Conservation (phyloP, 2,797 vertebrate genomes). For the Tympanoctomys barrerae region DNA sequence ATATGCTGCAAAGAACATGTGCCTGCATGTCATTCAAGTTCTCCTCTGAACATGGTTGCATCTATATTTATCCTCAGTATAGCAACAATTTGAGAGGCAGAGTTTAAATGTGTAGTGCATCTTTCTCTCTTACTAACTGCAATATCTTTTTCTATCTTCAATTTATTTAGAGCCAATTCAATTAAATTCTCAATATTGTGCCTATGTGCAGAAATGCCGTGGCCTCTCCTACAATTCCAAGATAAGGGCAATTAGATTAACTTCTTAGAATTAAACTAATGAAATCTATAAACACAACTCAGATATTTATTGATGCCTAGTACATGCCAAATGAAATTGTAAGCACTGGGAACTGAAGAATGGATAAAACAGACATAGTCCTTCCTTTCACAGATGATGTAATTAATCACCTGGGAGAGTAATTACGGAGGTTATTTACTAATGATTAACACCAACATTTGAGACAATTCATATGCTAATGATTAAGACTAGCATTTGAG, state of each 20-base stretch:
- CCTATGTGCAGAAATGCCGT: not conserved
- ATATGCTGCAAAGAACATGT: not conserved
- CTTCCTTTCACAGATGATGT: not conserved
- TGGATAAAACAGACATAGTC: not conserved
- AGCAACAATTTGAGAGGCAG: not conserved
- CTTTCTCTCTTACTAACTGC: not conserved
- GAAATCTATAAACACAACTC: not conserved
- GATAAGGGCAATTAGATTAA: not conserved
- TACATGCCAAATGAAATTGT: conserved; percentile 10
- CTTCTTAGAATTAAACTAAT: conserved; percentile 40
- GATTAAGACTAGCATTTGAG: conserved; percentile 14
- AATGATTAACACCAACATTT: conserved; percentile 26
- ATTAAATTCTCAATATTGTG: conserved; percentile 24
- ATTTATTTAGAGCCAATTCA: not conserved
- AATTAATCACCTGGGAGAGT: not conserved
- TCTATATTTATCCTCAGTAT: conserved; percentile 21
- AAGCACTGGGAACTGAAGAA: not conserved
- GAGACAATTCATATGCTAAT: not conserved
- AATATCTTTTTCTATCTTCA: not conserved
- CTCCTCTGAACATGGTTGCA: not conserved
- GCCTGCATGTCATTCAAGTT: not conserved
- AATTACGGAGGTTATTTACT: conserved; percentile 42
- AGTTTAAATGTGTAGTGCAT: not conserved
- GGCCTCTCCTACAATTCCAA: not conserved
- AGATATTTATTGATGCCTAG: not conserved